Percentiles rank a stretch among this genome's conserved stretches.
Conservation (phyloP, 2,888 invertebrate species). For the Emmelina monodactyla region DNA sequence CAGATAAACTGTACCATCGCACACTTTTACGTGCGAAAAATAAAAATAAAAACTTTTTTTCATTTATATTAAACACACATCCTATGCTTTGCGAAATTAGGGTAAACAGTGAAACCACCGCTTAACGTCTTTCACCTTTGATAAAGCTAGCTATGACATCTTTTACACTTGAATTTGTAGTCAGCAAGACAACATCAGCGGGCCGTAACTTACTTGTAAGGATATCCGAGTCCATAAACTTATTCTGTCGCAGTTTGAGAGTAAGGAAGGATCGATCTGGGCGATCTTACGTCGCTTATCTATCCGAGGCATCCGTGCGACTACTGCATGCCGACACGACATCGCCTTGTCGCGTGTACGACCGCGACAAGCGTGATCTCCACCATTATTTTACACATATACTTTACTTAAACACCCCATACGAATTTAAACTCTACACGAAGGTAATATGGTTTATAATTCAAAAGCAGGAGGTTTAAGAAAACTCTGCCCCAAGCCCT, state of each 20-base stretch:
- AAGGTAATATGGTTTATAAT: too few species aligned
- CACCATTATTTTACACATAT: slow-evolving; percentile 27
- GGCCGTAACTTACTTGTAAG: neutral
- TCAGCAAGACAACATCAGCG: too few species aligned
- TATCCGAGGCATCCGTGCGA: slow-evolving; percentile 39
- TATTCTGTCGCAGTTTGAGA: slow-evolving; percentile 12
- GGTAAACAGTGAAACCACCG: too few species aligned
- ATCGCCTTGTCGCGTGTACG: slow-evolving; percentile 22
- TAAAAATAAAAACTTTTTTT: too few species aligned
- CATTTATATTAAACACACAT: too few species aligned
- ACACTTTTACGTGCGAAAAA: neutral
- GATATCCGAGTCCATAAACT: slow-evolving; percentile 1
- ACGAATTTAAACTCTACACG: neutral
- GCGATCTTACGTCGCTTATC: slow-evolving; percentile 37
- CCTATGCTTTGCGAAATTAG: neutral
- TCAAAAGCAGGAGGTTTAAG: too few species aligned
- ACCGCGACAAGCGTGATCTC: slow-evolving; percentile 31
- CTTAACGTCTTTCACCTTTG: too few species aligned
- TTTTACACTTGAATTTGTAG: too few species aligned
- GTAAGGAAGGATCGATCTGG: slow-evolving; percentile 20
- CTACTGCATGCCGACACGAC: slow-evolving; percentile 38
- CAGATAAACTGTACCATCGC: neutral
- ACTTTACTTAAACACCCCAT: neutral
- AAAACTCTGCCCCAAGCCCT: slow-evolving; percentile 14
- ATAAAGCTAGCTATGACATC: too few species aligned